A percentile compares a stretch with the other conserved stretches of the same genome.
phyloP scores from a whole-genome alignment of 2,113 vertebrate species.

The Potamarius usumacintae region DNA sequence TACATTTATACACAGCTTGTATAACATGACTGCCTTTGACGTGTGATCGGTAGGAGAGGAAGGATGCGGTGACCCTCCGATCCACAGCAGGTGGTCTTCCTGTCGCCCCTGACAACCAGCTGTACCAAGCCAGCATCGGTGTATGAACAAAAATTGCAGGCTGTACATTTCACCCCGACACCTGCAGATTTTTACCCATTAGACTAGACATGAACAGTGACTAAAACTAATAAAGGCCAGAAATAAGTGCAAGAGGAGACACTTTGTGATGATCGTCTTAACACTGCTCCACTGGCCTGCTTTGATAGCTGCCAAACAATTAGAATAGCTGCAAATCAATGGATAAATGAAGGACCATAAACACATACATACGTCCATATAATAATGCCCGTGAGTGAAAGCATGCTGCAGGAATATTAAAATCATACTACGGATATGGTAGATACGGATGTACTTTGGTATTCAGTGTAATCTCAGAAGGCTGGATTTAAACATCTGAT shows the following conservation, averaged over 20 bases:
- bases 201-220: neutral
- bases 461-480: neutral
- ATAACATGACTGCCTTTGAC: slow-evolving; percentile 8
- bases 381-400: too few species aligned
- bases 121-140: neutral
- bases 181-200: neutral
- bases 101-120: slow-evolving; percentile 37
- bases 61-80: slow-evolving; percentile 24
- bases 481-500: neutral
- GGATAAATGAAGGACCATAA: neutral
- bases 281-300: neutral
- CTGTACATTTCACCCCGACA: slow-evolving; percentile 14
- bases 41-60: slow-evolving; percentile 5
- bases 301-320: neutral
- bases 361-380: neutral
- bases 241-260: neutral
- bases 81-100: slow-evolving; percentile 27
- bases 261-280: neutral
- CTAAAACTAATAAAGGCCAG: slow-evolving; percentile 1
- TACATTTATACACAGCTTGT: slow-evolving; percentile 3
- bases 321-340: neutral
- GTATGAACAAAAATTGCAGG: slow-evolving; percentile 10
- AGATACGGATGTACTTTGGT: neutral
- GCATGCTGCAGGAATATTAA: neutral
- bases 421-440: neutral